phyloP scores from a whole-genome alignment of 2,797 vertebrate species.

The Tachyglossus aculeatus region DNA sequence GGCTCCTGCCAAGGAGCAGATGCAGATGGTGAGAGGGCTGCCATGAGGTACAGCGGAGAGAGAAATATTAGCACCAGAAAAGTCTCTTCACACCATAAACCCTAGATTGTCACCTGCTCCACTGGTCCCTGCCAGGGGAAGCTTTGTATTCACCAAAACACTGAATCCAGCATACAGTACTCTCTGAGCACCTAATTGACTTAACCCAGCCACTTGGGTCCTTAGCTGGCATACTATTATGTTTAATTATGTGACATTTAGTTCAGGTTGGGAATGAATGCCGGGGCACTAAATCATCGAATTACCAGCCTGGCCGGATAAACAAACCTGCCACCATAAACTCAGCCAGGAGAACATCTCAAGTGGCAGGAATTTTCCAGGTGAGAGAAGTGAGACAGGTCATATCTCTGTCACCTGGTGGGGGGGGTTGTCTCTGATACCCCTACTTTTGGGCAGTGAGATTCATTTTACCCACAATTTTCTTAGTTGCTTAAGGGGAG shows the following conservation, averaged over 20 bases:
- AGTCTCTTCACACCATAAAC: constrained; percentile 46
- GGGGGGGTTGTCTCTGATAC: no score
- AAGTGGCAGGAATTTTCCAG: not conserved
- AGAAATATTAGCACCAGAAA: constrained; percentile 53
- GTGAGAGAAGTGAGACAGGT: not conserved
- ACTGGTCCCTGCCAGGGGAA: no score
- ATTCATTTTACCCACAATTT: no score
- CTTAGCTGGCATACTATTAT: not conserved
- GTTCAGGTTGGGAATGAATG: constrained; percentile 3
- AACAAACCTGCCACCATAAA: not conserved
- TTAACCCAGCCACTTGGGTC: constrained; percentile 41
- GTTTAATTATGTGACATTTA: constrained; percentile 37
- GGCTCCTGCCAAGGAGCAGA: no score
- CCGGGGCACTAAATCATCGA: not conserved
- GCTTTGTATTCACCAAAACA: not conserved
- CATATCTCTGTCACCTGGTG: not conserved
- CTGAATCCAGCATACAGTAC: not conserved
- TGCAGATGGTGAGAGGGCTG: no score
- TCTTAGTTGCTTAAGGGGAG: no score
- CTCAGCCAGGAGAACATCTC: not conserved
- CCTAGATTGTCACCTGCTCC: no score
- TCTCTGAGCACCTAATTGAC: constrained; percentile 10
- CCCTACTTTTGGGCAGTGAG: no score
- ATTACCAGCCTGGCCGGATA: not conserved
- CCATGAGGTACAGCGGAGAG: constrained; percentile 1